phyloP scores from a whole-genome alignment of 2,888 invertebrate genomes.

The Hydropsyche betteni region DNA sequence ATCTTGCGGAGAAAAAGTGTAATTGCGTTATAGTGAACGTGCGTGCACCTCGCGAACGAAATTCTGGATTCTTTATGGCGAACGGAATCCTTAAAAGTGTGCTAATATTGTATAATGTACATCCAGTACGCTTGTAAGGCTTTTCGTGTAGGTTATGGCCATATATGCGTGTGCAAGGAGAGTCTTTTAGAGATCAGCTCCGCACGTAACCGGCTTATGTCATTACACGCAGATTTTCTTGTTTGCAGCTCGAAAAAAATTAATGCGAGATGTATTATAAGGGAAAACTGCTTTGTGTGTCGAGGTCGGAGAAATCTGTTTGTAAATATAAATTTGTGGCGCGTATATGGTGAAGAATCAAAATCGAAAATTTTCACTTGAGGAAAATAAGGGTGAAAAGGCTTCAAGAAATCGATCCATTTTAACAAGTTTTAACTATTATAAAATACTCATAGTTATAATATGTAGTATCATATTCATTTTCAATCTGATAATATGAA shows the following conservation, averaged over 20 bases:
- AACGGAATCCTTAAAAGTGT: conserved; percentile 9
- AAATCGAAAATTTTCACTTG: no score
- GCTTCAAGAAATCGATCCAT: no score
- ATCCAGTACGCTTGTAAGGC: conserved; percentile 5
- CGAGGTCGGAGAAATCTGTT: no score
- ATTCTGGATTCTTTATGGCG: conserved; percentile 1
- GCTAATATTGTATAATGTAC: not conserved
- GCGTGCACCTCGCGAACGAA: not conserved
- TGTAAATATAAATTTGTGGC: no score
- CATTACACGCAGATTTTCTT: conserved; percentile 23
- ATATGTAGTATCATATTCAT: no score
- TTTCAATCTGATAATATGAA: no score
- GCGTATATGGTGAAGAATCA: no score
- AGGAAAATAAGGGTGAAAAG: no score
- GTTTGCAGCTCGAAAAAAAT: not conserved
- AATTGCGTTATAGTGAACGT: not conserved
- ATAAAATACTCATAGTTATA: no score
- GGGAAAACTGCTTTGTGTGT: no score
- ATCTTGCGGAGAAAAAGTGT: not conserved
- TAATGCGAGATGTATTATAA: no score
- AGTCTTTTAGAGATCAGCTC: not conserved
- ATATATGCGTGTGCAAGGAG: not conserved
- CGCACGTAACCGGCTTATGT: conserved; percentile 23
- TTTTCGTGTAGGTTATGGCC: not conserved
- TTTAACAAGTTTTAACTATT: no score